These are phyloP conservation scores for Catocala fraxini DNA, from an alignment of 2,888 invertebrate genomes.

Conservation along the genomic window DNA sequence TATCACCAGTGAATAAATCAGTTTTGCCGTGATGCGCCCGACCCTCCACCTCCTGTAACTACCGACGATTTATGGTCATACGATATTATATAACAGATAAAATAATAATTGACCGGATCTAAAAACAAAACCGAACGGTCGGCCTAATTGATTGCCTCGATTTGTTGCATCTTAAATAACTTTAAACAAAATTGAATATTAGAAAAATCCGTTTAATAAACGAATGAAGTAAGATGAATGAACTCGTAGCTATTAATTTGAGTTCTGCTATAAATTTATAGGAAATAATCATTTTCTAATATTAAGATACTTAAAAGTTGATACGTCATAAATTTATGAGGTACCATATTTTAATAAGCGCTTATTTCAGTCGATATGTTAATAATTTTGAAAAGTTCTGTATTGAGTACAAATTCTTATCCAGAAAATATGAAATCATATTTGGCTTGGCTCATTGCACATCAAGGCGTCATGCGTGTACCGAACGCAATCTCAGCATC, in stretches of 20 bases:
- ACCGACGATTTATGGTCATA: conserved; percentile 80
- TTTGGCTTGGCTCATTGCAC: conserved; percentile 27
- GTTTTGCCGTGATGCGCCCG: conserved; percentile 79
- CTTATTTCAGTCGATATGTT: background rate
- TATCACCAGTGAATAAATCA: conserved; percentile 90
- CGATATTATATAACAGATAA: conserved; percentile 79
- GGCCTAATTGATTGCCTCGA: conserved; percentile 10
- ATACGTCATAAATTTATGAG: no score
- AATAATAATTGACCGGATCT: conserved; percentile 78
- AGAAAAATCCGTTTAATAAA: no score
- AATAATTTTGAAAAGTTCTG: no score
- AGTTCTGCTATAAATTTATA: no score
- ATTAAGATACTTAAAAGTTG: no score
- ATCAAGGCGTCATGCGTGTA: conserved; percentile 46
- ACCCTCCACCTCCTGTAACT: conserved; percentile 73
- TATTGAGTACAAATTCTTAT: no score
- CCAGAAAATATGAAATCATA: conserved; percentile 20
- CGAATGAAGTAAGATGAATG: no score
- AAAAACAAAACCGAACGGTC: conserved; percentile 42
- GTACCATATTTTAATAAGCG: no score
- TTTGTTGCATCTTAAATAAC: no score
- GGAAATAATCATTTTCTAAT: no score
- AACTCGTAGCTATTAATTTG: no score
- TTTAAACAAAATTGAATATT: no score
- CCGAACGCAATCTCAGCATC: conserved; percentile 58